Evolutionary conservation across 2,113 vertebrate species (phyloP).

Genomic region (Pelodiscus sinensis): DNA sequence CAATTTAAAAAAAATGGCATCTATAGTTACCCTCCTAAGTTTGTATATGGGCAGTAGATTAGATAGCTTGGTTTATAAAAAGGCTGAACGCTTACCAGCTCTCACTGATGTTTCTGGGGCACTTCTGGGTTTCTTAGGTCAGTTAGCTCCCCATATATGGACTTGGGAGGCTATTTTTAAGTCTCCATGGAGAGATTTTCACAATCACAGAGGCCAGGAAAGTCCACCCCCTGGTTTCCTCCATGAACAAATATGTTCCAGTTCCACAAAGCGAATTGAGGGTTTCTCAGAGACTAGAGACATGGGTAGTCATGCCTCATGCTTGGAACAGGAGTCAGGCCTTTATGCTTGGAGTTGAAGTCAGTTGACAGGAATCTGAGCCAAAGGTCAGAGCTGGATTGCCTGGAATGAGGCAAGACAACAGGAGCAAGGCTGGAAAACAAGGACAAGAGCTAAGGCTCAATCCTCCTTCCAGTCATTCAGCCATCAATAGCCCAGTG

Average conservation of each 20-base stretch:
- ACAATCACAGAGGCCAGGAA: not conserved
- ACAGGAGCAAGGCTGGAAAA: not conserved
- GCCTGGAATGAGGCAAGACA: not conserved
- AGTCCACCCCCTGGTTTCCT: not conserved
- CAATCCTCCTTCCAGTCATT: not conserved
- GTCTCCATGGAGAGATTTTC: not conserved
- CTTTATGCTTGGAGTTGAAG: not conserved
- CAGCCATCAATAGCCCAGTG: too few relatives aligned
- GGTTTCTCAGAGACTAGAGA: not conserved
- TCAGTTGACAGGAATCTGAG: not conserved
- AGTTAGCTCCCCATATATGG: not conserved
- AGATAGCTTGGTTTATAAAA: not conserved
- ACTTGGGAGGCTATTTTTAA: not conserved
- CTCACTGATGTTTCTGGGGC: not conserved
- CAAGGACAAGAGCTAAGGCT: not conserved
- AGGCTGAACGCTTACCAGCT: not conserved
- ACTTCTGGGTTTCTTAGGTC: not conserved
- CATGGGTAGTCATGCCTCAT: not conserved
- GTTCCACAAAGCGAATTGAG: slow-evolving; percentile 15
- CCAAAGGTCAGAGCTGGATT: not conserved
- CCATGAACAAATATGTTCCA: not conserved
- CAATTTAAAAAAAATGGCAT: not conserved
- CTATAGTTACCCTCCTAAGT: not conserved
- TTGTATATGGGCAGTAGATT: not conserved
- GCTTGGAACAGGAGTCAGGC: not conserved